Conservation (phyloP, 2,113 vertebrate species). For the Setophaga coronata region DNA sequence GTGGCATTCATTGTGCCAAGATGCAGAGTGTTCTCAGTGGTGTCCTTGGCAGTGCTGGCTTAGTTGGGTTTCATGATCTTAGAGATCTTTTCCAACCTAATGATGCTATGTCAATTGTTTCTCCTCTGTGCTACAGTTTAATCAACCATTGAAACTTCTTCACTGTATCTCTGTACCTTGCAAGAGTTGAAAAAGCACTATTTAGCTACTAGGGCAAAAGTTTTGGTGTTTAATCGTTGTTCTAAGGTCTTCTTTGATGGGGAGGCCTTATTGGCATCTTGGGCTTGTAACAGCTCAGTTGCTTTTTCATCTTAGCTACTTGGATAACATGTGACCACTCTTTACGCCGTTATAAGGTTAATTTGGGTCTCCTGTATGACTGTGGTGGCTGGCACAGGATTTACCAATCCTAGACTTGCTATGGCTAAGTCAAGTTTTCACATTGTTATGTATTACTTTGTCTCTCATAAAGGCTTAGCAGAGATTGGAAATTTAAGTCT, state of each 20-base stretch:
- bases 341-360: too few species aligned
- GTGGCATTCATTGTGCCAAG: background rate
- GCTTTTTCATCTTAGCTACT: too few species aligned
- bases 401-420: too few species aligned
- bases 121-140: background rate
- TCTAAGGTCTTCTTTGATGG: too few species aligned
- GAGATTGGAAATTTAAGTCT: background rate
- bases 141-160: background rate
- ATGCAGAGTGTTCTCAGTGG: background rate
- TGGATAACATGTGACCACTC: too few species aligned
- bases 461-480: background rate
- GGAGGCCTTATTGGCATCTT: too few species aligned
- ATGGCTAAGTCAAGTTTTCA: background rate
- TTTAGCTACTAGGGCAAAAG: background rate
- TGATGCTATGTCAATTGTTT: background rate
- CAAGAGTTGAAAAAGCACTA: background rate
- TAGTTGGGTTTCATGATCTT: background rate
- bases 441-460: fast-evolving
- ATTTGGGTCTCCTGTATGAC: too few species aligned
- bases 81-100: background rate
- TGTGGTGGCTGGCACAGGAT: too few species aligned
- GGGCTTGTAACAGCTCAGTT: too few species aligned
- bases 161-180: background rate
- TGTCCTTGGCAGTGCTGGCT: background rate
- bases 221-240: background rate